Base-by-base conservation (phyloP, 2,113 vertebrate species). In the Ascaphus truei region DNA sequence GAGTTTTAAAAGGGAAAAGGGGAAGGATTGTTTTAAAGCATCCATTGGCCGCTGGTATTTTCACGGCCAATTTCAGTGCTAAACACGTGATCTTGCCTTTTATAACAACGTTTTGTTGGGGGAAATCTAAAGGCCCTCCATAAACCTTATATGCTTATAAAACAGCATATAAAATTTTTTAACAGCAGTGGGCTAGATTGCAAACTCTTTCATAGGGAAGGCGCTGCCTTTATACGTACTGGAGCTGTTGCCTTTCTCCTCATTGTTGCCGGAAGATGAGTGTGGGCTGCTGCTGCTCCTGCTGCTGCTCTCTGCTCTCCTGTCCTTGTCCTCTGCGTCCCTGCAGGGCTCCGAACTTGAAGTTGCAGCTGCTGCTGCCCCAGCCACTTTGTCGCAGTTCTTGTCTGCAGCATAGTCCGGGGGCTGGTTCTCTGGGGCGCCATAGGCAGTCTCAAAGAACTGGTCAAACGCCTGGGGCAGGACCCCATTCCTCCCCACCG, bases 91-190 rank as follows among this genome's bases (percentile, higher is more conserved):
- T 96, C 92, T 86, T 88, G 91, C 86, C 87, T 93, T 96, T 95
- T 98, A 93, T 95, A 95, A 95, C 89, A 93, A 93, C 94, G 92
- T 98, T 98, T 95, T 95, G 93, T 94, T 94, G 92, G 92, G 92
- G 90, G 88, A 95, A 95, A 96, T 94, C 90, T 94, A 91, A 92
- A 91, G 92, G 92, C 87, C 93, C 93, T 95, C 96, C 91, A 96
- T 98, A 98, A 99, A 98, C 93, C 92, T 94, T 90, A 88, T 92
- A 92, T 90, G 93, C 95, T 95, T 98, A 98, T 99, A 99, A 98
- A 99, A 98, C 92, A 95, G 95, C 95, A 95, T 94, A 97, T 98
- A 99, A 99, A 98, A 85, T 84, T 91, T 84, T 91, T 98, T 98
- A 98, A 98, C 92, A 94, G 94, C 91, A 84, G 86, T 88, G 90